Conservation (phyloP, 1,140 invertebrate species). For the Eubasilissa regina region DNA sequence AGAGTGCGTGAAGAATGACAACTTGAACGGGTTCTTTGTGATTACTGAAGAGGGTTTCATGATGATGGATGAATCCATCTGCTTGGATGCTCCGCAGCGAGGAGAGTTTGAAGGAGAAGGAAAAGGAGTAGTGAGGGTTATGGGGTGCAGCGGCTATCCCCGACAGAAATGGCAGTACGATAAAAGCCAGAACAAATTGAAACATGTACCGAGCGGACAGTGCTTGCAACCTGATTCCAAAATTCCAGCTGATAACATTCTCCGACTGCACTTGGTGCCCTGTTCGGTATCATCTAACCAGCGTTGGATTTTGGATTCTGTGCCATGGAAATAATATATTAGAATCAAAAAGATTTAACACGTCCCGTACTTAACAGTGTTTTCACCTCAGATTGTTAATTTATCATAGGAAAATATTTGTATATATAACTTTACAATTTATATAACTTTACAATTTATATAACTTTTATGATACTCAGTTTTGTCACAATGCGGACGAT, state of each 20-base stretch:
- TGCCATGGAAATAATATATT: constrained; percentile 52
- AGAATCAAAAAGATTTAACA: too few species aligned
- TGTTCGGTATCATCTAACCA: constrained; percentile 44
- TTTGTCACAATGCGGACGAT: too few species aligned
- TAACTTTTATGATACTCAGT: too few species aligned
- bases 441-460: too few species aligned
- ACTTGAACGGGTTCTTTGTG: constrained; percentile 83
- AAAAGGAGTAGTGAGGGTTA: constrained; percentile 51
- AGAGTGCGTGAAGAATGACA: constrained; percentile 69
- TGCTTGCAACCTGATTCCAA: constrained; percentile 37
- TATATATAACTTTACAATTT: too few species aligned
- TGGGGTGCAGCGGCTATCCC: constrained; percentile 57
- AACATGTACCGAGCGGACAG: constrained; percentile 48
- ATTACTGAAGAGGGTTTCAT: constrained; percentile 75
- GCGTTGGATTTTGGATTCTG: constrained; percentile 53
- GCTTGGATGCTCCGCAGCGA: constrained; percentile 54
- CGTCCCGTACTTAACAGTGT: too few species aligned
- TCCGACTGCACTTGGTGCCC: constrained; percentile 24
- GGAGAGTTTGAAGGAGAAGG: constrained; percentile 52
- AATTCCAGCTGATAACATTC: constrained; percentile 6
- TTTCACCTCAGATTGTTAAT: background rate
- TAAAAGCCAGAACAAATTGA: constrained; percentile 45
- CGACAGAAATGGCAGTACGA: constrained; percentile 55
- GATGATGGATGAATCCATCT: constrained; percentile 59
- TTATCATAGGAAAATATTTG: background rate